Base-by-base conservation (phyloP, 1,140 invertebrate species). In the Aculops lycopersici region DNA sequence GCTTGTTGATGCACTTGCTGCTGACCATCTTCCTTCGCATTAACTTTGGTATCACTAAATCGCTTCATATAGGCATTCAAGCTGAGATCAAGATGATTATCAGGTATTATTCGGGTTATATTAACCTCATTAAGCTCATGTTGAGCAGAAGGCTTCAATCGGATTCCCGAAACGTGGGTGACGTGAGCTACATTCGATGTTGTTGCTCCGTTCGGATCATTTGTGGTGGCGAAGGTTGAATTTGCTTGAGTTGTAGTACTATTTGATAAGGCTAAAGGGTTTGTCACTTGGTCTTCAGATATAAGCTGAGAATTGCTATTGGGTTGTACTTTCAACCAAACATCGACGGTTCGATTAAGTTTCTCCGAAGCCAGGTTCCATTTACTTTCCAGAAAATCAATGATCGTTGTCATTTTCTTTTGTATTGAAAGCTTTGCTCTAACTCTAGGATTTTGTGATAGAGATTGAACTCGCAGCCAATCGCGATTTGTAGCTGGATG, bases 371-470 rank as follows among this genome's bases (percentile, higher is more conserved):
- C 14, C 17, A 8, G 15, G 35, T 17, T 66, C 72, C 80, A 90
- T 47, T 74, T 68, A 45, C 66, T 64, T 49, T 72, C 65, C 38
- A 90, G 63, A 52, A 69, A 78, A 41, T 60, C 59, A n/a, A 86
- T 61, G 16, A 84, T 58, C 36, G 65, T 65, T 8, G 66, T 61
- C 2, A 84, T 57, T 16, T 70, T 64, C 43, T 73, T 68, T 47
- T 81, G 74, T 37, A 79, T 62, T 40, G 37, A 31, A 17, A 47
- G 36, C 43, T 45, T 46, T 16, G 46, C 46, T 20, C 68, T 63
- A 3, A 78, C 62, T 44, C 79, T 64, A n/a, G 84, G 83, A 66
- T 90, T 90, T 59, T 88, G 79, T 1, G 81, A 70, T 31, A 76
- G 53, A 4, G 65, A 64, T 53, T 88, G 80, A 12, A 90, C 78